A percentile compares a stretch with the other conserved stretches of the same genome.
These are phyloP conservation scores for Cloeon dipterum DNA, from an alignment of 2,888 invertebrate species.

Conservation along the genomic window DNA sequence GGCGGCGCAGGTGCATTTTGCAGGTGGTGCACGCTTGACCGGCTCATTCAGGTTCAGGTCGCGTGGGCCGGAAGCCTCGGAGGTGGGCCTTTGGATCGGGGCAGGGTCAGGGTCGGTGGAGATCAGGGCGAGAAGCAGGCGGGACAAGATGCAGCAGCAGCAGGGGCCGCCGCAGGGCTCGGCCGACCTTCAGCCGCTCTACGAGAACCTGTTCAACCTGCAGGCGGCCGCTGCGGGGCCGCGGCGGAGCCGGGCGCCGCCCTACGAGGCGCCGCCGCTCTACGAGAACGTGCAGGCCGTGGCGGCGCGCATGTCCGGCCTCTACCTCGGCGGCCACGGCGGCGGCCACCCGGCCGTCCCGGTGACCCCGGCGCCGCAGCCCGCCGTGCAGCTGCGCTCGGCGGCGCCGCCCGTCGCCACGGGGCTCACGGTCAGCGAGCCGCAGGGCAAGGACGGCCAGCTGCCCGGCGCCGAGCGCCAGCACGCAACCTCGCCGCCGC, in stretches of 20 bases:
- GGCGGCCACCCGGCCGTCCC: not conserved
- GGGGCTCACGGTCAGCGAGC: not conserved
- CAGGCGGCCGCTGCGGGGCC: too few relatives aligned
- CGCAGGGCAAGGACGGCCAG: not conserved
- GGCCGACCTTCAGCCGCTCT: conserved; percentile 42
- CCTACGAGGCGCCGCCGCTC: conserved; percentile 29
- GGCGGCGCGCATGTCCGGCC: conserved; percentile 17
- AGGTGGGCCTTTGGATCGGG: too few relatives aligned
- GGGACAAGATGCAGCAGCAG: too few relatives aligned
- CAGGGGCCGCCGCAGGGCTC: too few relatives aligned
- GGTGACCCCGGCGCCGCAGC: too few relatives aligned
- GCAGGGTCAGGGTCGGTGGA: too few relatives aligned
- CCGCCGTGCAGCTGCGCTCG: conserved; percentile 1
- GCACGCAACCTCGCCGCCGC: not conserved
- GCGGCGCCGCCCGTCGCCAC: not conserved
- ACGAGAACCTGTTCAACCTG: conserved; percentile 74
- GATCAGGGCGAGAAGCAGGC: too few relatives aligned
- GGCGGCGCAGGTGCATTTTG: too few relatives aligned
- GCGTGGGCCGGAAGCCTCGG: too few relatives aligned
- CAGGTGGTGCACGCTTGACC: too few relatives aligned
- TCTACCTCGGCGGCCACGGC: conserved; percentile 1
- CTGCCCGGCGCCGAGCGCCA: not conserved
- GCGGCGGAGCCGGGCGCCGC: conserved; percentile 17
- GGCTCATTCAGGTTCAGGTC: too few relatives aligned
- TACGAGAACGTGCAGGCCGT: conserved; percentile 39